Base-by-base conservation (phyloP, 2,888 invertebrate species). In the Eilema caniola region DNA sequence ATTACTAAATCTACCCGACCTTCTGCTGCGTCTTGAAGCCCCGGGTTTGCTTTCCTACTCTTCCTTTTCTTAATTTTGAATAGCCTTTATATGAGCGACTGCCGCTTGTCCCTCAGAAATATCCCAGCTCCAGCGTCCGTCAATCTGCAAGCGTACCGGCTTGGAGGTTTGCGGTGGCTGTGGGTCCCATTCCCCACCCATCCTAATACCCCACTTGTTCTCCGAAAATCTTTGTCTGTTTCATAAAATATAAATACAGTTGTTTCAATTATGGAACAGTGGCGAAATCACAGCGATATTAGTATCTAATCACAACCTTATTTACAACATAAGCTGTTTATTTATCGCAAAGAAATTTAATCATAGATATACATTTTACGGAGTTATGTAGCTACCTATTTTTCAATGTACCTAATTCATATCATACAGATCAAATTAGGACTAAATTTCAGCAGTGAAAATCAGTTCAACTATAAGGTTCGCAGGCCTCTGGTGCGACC, bases 261-360 rank as follows among this genome's bases (percentile, higher is more conserved):
- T 20, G 53, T 53, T n/a, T n/a, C n/a, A n/a, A n/a, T 53, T 53
- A 53, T 53, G n/a, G 53, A 53, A 53, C 53, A n/a, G 53, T 62
- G 23, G 67, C 28, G 57, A 57, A 41, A 60, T 25, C 53, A 53
- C 20, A 53, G n/a, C 53, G 20, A 53, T 53, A 53, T n/a, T 53
- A 53, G n/a, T 53, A 53, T 53, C 53, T 67, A 62, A 62, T 37
- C 37, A 16, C 24, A 16, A 37, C 37, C 33, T 62, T 23, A 62
- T 37, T 37, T 62, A 62, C 62, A 62, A 62, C 37, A 64, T 64
- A 64, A 64, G 64, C 28, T 64, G 53, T 64, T 64, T 59, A 59
- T 23, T 53, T 64, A 64, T 64, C 47, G 28, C 53, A 53, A n/a
- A 53, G 53, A 53, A 64, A 64, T 64, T 11, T 64, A 64, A 64